These are phyloP conservation scores for Meles meles DNA, from an alignment of 2,113 vertebrate genomes.

Conservation along the genomic window DNA sequence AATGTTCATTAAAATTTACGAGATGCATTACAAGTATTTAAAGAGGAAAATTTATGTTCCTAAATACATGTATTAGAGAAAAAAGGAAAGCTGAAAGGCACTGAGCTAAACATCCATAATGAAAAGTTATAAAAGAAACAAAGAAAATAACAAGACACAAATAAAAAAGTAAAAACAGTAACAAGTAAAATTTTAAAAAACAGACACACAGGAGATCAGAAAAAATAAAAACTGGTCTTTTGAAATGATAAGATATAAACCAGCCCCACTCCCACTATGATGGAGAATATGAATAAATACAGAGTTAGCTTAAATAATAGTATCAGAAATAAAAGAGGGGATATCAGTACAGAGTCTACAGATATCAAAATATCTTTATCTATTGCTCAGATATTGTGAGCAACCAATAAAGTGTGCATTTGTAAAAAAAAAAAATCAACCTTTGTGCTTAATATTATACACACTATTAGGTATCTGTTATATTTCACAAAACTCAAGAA, in stretches of 20 bases:
- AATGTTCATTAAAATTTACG: constrained; percentile 7
- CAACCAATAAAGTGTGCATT: neutral
- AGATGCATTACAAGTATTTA: neutral
- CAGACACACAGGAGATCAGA: neutral
- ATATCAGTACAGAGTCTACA: neutral
- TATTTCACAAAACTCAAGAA: constrained; percentile 2
- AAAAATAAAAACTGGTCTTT: neutral
- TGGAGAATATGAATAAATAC: neutral
- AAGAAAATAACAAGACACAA: neutral
- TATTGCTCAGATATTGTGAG: neutral
- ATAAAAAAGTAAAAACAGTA: neutral
- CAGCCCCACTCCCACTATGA: neutral
- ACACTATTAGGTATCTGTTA: neutral
- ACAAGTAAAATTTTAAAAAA: neutral
- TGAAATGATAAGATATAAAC: neutral
- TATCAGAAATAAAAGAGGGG: constrained; percentile 1
- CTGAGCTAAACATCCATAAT: neutral
- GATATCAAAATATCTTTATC: constrained; percentile 23
- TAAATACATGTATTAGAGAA: neutral
- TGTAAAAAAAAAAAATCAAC: neutral
- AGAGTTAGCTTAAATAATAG: neutral
- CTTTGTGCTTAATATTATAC: neutral
- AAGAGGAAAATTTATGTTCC: neutral
- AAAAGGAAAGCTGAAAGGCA: neutral
- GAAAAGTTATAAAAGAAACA: neutral